Evolutionary conservation across 2,797 vertebrate species (phyloP).

Genomic region (Eupleurogrammus muticus): DNA sequence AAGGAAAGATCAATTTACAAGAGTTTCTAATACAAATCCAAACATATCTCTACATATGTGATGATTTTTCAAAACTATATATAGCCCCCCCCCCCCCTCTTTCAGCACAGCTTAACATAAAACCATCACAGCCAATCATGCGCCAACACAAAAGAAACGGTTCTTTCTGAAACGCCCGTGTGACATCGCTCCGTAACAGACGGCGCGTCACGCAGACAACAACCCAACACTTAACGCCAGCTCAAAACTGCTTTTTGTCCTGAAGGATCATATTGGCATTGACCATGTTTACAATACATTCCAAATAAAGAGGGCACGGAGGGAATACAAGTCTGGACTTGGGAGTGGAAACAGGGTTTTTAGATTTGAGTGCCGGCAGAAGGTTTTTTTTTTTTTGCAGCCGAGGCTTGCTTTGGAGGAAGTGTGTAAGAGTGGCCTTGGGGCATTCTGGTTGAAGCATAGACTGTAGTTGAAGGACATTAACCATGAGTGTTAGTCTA

Average conservation of each 20-base stretch:
- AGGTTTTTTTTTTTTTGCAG: conserved; percentile 44
- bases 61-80: conserved; percentile 43
- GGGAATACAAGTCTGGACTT: conserved; percentile 69
- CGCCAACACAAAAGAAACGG: conserved; percentile 33
- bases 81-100: conserved; percentile 6
- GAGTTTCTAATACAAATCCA: conserved; percentile 61
- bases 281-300: conserved; percentile 79
- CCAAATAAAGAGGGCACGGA: conserved; percentile 77
- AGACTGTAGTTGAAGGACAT: conserved; percentile 77
- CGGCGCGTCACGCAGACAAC: conserved; percentile 60
- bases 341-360: conserved; percentile 67
- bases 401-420: conserved; percentile 59
- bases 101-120: conserved; percentile 42
- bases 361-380: conserved; percentile 61
- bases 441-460: conserved; percentile 66
- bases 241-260: conserved; percentile 77
- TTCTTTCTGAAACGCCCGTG: conserved; percentile 48
- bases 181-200: conserved; percentile 56
- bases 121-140: conserved; percentile 68
- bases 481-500: conserved; percentile 76
- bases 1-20: conserved; percentile 77
- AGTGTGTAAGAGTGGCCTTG: conserved; percentile 71
- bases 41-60: conserved; percentile 46
- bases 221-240: conserved; percentile 64
- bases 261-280: conserved; percentile 72